Base-by-base conservation (phyloP, 2,797 vertebrate species). In the Lagorchestes hirsutus region DNA sequence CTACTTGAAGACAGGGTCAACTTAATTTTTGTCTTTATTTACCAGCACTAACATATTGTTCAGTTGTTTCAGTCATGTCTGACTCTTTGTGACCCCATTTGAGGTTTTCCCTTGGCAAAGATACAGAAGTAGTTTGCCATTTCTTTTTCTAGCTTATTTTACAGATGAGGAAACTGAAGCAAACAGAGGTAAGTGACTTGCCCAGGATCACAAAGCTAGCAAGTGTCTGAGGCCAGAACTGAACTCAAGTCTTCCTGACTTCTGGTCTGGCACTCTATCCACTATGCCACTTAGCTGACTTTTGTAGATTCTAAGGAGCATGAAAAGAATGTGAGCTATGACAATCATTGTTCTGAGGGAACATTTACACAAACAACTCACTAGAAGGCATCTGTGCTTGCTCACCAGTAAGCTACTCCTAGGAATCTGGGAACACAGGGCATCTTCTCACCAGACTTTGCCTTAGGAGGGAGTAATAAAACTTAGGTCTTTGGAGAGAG, bases 401-500 rank as follows among this genome's bases (percentile, higher is more conserved):
- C 31, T 55, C 28, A 18, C 2, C 90, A 16, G 28, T 91, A 91
- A 91, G 52, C 29, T 34, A 34, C 54, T 46, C 29, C 29, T 54
- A 24, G 29, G 56, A 50, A 34, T 5, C 87, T 9, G 34, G 5
- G 5, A 55, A 50, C 56, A 55, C 8, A 55, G 28, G 50, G 55
- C 34, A 14, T 14, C 40, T 29, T 52, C 40, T n/a, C 3, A 57
- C 11, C 54, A 87, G 28, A 0, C 0, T 0, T 9, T 3, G 18
- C 0, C 0, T 6, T 8, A 55, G 62, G 0, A 4, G 52, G 27
- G 55, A 92, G 92, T n/a, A 74, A 54, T 50, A 16, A 92, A 46
- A 87, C 87, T 55, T 90, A 18, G 31, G 54, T 55, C 62, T 90
- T 9, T 5, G 16, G 46, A 52, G 29, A 5, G 56, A 12, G 57